These are phyloP conservation scores for Drosophila varians DNA, from an alignment of 1,140 invertebrate species.

Conservation along the genomic window DNA sequence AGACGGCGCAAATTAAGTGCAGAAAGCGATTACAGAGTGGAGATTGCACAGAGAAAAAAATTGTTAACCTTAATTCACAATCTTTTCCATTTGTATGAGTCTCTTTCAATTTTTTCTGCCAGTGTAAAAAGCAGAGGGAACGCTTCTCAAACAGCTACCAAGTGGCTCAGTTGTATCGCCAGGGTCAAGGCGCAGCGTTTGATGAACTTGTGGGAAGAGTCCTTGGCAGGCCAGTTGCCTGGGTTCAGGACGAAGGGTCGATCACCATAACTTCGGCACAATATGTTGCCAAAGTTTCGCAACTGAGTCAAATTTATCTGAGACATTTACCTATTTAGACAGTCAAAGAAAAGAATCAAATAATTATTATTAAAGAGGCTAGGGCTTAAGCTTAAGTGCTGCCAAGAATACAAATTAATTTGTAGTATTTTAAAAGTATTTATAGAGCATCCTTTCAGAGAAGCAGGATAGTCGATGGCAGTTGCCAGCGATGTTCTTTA, in stretches of 20 bases:
- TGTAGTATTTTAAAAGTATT: conserved; percentile 26
- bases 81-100: no score
- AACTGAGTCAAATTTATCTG: conserved; percentile 40
- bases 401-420: conserved; percentile 15
- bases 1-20: conserved; percentile 71
- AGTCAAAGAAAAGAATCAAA: neutral
- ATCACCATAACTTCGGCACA: conserved; percentile 67
- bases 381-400: conserved; percentile 11
- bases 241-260: neutral
- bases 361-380: no score
- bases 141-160: neutral
- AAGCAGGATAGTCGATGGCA: conserved; percentile 4
- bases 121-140: conserved; percentile 4
- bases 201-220: conserved; percentile 57
- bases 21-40: conserved; percentile 62
- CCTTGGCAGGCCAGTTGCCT: conserved; percentile 9
- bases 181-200: conserved; percentile 63
- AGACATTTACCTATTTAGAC: conserved; percentile 41
- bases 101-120: neutral
- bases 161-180: conserved; percentile 37
- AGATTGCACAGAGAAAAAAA: neutral
- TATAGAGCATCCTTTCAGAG: neutral
- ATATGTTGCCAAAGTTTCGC: conserved; percentile 59
- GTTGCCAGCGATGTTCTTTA: conserved; percentile 7
- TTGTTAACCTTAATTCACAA: no score